These are phyloP conservation scores for Aproaerema taeniolella DNA, from an alignment of 2,888 invertebrate genomes.

Conservation along the genomic window DNA sequence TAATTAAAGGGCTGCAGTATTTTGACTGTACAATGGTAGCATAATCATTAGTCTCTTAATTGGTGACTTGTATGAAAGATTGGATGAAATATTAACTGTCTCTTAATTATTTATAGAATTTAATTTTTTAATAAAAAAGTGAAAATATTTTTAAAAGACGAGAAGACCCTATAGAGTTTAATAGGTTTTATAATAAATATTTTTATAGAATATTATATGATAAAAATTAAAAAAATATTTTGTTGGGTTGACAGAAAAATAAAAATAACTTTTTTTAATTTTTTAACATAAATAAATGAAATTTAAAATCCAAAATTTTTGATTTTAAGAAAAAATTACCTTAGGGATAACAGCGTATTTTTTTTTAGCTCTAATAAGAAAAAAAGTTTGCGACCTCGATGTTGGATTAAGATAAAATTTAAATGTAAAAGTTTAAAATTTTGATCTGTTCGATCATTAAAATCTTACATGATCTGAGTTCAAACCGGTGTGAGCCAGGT, in stretches of 20 bases:
- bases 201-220: too few species aligned
- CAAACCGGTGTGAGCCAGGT: constrained; percentile 91
- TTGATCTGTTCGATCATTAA: constrained; percentile 90
- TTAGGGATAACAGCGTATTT: constrained; percentile 92
- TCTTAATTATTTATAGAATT: too few species aligned
- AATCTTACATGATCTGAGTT: constrained; percentile 93
- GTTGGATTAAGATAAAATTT: constrained; percentile 88
- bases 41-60: too few species aligned
- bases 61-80: too few species aligned
- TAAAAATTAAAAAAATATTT: constrained; percentile 34
- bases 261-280: constrained; percentile 77
- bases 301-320: constrained; percentile 75
- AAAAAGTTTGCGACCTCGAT: constrained; percentile 91
- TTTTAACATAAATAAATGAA: too few species aligned
- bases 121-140: too few species aligned
- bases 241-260: constrained; percentile 82
- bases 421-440: constrained; percentile 81
- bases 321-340: constrained; percentile 85
- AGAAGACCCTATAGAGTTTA: too few species aligned
- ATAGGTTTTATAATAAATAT: too few species aligned
- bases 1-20: too few species aligned
- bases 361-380: constrained; percentile 85
- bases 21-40: too few species aligned
- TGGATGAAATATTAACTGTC: too few species aligned
- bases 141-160: too few species aligned